Percentiles rank a stretch among this genome's conserved stretches.
Evolutionary conservation across 2,888 invertebrate genomes (phyloP).

Genomic region (Nezara viridula): DNA sequence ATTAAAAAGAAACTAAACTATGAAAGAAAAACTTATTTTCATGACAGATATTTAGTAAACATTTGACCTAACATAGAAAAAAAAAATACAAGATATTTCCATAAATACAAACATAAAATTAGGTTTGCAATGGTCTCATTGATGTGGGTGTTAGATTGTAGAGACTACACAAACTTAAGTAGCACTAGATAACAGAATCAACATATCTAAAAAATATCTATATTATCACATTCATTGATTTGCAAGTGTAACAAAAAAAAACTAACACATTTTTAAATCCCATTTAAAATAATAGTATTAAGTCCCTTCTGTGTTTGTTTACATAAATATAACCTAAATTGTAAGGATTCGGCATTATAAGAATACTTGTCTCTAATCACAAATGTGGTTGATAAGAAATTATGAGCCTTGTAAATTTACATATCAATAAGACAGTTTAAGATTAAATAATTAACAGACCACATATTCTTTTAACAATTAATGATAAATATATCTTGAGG

Average conservation of each 20-base stretch:
- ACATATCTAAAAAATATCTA: background rate
- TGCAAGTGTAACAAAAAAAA: too few relatives aligned
- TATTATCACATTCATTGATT: background rate
- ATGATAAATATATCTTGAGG: too few relatives aligned
- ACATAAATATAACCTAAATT: background rate
- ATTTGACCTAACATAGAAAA: background rate
- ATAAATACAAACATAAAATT: too few relatives aligned
- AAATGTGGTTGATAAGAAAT: background rate
- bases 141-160: background rate
- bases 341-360: background rate
- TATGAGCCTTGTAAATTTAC: too few relatives aligned
- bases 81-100: too few relatives aligned
- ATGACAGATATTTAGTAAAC: background rate
- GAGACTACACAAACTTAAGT: background rate
- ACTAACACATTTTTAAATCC: too few relatives aligned
- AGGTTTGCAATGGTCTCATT: background rate
- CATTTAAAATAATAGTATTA: too few relatives aligned
- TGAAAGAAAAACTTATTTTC: background rate
- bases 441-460: too few relatives aligned
- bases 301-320: background rate
- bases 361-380: background rate
- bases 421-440: background rate
- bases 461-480: too few relatives aligned
- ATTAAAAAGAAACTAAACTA: background rate
- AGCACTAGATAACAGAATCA: background rate